Percentiles rank a stretch among this genome's conserved stretches.
phyloP scores from a whole-genome alignment of 2,113 vertebrate genomes.

The Melanerpes formicivorus region DNA sequence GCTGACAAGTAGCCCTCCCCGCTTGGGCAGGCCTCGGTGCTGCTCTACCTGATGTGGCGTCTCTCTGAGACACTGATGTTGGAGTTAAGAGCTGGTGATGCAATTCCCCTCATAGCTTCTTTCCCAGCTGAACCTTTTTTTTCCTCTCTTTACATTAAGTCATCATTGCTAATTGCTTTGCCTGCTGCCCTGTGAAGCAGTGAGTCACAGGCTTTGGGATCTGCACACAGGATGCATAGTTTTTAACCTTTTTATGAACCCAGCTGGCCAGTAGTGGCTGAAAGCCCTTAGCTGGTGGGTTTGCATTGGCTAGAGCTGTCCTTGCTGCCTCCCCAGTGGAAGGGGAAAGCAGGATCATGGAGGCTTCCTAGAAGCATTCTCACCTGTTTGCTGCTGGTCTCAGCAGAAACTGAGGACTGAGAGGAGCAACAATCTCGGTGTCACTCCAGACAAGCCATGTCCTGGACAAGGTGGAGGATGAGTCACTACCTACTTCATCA shows the following conservation, averaged over 20 bases:
- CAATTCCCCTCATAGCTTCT: not conserved
- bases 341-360: not conserved
- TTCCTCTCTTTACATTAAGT: not conserved
- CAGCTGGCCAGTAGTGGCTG: not conserved
- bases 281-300: not conserved
- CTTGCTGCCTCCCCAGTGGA: not conserved
- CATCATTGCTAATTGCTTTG: not conserved
- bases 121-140: not conserved
- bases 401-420: not conserved
- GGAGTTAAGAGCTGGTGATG: not conserved
- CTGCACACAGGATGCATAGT: accelerated
- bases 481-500: not conserved
- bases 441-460: not conserved
- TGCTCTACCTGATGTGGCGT: accelerated
- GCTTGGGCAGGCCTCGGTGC: accelerated
- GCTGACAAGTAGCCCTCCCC: not conserved
- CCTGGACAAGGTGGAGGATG: accelerated
- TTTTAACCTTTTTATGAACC: not conserved
- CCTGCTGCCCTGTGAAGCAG: not conserved
- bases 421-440: not conserved
- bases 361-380: not conserved
- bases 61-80: not conserved
- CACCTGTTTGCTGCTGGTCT: not conserved
- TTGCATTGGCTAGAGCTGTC: not conserved
- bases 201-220: not conserved